A percentile compares a stretch with the other conserved stretches of the same genome.
phyloP scores from a whole-genome alignment of 2,797 vertebrate genomes.

The Tragopan temminckii region DNA sequence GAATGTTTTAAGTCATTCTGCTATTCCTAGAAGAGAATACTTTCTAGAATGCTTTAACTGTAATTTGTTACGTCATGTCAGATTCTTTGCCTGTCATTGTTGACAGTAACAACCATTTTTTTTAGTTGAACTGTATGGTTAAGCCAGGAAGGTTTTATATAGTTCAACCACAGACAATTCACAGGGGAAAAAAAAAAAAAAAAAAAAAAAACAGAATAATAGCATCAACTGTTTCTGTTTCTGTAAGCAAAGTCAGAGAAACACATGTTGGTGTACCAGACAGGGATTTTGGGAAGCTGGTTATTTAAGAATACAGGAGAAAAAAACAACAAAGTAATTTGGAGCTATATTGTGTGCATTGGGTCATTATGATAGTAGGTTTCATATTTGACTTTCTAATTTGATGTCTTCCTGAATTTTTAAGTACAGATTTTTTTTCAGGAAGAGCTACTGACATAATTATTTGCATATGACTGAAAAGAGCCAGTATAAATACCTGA shows the following conservation, averaged over 20 bases:
- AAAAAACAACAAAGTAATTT: constrained; percentile 47
- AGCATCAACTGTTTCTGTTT: constrained; percentile 53
- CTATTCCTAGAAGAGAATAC: neutral
- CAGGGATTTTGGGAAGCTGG: constrained; percentile 32
- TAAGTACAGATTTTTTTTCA: constrained; percentile 41
- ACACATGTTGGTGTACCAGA: neutral
- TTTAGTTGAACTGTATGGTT: neutral
- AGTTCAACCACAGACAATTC: constrained; percentile 8
- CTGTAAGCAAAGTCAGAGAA: constrained; percentile 37
- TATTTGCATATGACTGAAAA: constrained; percentile 49
- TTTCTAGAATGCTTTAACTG: neutral
- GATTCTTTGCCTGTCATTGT: neutral
- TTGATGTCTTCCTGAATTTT: constrained; percentile 36
- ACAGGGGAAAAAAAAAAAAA: neutral
- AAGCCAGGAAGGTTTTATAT: constrained; percentile 35
- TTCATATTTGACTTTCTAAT: constrained; percentile 60
- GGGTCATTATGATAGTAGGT: constrained; percentile 54
- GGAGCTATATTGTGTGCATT: constrained; percentile 20
- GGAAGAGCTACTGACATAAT: constrained; percentile 37
- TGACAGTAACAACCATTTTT: neutral
- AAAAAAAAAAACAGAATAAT: neutral
- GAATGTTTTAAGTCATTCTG: neutral
- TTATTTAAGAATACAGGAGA: constrained; percentile 34
- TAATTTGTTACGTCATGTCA: neutral
- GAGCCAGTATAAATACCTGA: constrained; percentile 16